Evolutionary conservation across 1,140 invertebrate genomes (phyloP).

Genomic region (Probaryconus sp.): DNA sequence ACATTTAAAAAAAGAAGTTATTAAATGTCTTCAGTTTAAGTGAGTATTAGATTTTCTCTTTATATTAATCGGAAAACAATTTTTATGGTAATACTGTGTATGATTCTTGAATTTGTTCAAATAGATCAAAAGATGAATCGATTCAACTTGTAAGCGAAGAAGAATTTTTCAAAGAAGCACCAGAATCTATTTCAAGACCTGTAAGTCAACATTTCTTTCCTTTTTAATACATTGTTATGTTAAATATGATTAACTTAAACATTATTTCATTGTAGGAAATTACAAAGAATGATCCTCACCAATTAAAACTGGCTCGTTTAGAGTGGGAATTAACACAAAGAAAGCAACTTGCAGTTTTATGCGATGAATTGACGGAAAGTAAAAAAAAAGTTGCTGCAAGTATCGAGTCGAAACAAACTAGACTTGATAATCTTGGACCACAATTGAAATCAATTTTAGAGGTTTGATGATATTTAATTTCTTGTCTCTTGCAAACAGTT

Average conservation of each 20-base stretch:
- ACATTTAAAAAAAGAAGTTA: conserved; percentile 95
- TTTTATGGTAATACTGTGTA: conserved; percentile 16
- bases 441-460: conserved; percentile 86
- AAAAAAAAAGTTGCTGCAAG: conserved; percentile 87
- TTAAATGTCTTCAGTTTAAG: conserved; percentile 95
- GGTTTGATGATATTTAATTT: conserved; percentile 67
- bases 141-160: conserved; percentile 92
- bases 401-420: conserved; percentile 88
- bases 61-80: too few relatives aligned
- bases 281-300: conserved; percentile 86
- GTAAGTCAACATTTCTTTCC: conserved; percentile 78
- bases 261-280: conserved; percentile 80
- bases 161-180: conserved; percentile 91
- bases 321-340: conserved; percentile 96
- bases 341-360: conserved; percentile 87
- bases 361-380: conserved; percentile 85
- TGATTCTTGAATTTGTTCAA: conserved; percentile 38
- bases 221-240: conserved; percentile 16
- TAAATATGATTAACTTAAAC: too few relatives aligned
- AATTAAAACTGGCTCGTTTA: conserved; percentile 89
- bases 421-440: conserved; percentile 89
- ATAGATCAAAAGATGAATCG: conserved; percentile 94
- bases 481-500: too few relatives aligned
- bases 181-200: conserved; percentile 83
- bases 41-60: conserved; percentile 72